Conservation (phyloP, 2,797 vertebrate species). For the Channa striata region DNA sequence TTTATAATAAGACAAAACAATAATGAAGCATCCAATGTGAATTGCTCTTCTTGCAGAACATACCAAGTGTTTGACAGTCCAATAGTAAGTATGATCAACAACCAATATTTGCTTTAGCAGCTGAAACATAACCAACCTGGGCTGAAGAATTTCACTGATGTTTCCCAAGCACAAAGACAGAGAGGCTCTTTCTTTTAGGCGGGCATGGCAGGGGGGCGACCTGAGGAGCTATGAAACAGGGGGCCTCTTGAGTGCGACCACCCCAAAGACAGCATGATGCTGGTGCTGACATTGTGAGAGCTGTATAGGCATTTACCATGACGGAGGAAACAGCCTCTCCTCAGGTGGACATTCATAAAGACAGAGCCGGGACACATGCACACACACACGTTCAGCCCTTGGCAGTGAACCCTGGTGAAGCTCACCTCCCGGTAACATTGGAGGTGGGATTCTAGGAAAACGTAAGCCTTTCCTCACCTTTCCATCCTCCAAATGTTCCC, state of each 20-base stretch:
- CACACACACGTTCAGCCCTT: constrained; percentile 52
- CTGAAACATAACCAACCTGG: constrained; percentile 56
- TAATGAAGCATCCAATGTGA: background rate
- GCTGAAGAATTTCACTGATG: constrained; percentile 57
- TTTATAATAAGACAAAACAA: background rate
- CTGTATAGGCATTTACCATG: constrained; percentile 78
- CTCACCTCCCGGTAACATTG: constrained; percentile 73
- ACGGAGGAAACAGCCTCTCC: constrained; percentile 79
- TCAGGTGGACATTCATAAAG: constrained; percentile 76
- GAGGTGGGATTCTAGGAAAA: constrained; percentile 67
- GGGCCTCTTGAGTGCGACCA: constrained; percentile 73
- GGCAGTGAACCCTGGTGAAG: constrained; percentile 73
- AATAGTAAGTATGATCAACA: background rate
- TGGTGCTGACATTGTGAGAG: constrained; percentile 69
- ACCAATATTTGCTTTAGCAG: constrained; percentile 36
- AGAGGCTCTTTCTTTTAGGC: constrained; percentile 77
- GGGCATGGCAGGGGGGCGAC: constrained; percentile 59
- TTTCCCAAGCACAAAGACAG: constrained; percentile 71
- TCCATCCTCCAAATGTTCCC: constrained; percentile 71
- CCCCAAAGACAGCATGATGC: constrained; percentile 71
- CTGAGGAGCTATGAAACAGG: constrained; percentile 68
- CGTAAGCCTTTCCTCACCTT: constrained; percentile 69
- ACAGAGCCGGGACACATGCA: constrained; percentile 29
- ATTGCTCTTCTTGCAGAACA: background rate
- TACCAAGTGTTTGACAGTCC: background rate